A percentile compares a stretch with the other conserved stretches of the same genome.
phyloP scores from a whole-genome alignment of 1,140 invertebrate species.

The Drosophila suzukii region DNA sequence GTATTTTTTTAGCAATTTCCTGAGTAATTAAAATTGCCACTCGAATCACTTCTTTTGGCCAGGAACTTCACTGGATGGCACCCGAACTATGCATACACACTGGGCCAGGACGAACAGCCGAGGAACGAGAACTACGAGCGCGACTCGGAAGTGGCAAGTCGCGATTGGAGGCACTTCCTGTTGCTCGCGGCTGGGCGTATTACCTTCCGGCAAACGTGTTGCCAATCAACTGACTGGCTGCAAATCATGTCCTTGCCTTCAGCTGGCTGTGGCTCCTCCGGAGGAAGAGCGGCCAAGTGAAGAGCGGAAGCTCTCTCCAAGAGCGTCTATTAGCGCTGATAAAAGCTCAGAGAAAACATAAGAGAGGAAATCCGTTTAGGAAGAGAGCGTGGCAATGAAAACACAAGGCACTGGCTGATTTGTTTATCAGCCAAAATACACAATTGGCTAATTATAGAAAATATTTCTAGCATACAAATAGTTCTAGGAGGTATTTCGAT shows the following conservation, averaged over 20 bases:
- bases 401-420: conserved; percentile 1
- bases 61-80: conserved; percentile 26
- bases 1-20: conserved; percentile 11
- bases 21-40: conserved; percentile 46
- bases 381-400: conserved; percentile 47
- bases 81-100: conserved; percentile 47
- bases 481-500: neutral
- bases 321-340: conserved; percentile 49
- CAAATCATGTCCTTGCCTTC: conserved; percentile 69
- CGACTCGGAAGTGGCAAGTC: conserved; percentile 22
- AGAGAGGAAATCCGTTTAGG: conserved; percentile 8
- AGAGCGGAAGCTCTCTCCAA: conserved; percentile 48
- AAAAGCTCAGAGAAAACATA: conserved; percentile 45
- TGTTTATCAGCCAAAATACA: conserved; percentile 23
- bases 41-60: conserved; percentile 24
- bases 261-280: conserved; percentile 19
- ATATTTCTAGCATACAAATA: neutral
- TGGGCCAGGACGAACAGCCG: conserved; percentile 8
- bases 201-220: conserved; percentile 84
- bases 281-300: conserved; percentile 32
- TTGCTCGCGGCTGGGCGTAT: conserved; percentile 42
- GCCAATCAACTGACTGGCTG: conserved; percentile 80
- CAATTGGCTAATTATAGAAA: conserved; percentile 7
- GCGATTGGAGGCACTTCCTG: conserved; percentile 47
- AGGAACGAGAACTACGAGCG: conserved; percentile 33